Evolutionary conservation across 2,113 vertebrate species (phyloP), one percentile per base, ranked within the genome.

Genomic region (Saimiri boliviensis): DNA sequence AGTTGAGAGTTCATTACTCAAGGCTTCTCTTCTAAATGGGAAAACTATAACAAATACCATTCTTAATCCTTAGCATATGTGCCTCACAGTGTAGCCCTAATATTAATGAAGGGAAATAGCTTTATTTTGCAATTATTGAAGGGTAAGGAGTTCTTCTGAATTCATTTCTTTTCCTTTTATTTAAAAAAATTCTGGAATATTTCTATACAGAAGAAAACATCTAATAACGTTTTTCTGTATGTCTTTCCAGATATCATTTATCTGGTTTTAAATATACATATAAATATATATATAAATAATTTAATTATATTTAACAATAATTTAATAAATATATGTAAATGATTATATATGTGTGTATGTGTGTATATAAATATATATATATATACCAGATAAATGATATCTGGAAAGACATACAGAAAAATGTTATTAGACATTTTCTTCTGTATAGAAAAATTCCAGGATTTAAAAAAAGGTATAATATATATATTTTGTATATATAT

Each of bases 111-210:
- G 35, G 58, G 32, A 66, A 91, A 21, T 35, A 91, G 10, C 8
- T 94, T 71, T 89, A 76, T 85, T 88, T 91, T 58, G 68, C 35
- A 77, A 58, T 66, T 77, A 79, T 68, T 88, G 35, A 58, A 88
- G 37, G n/a, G 8, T 56, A 85, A 79, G 3, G 3, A 73, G 20
- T 79, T 93, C 79, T 93, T 52, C 27, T 89, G 10, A 84, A 81
- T 94, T 95, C 63, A 10, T 63, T 92, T 86, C 49, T 37, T 95
- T 96, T 83, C 12, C 9, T 32, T 70, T 60, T 63, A 60, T 63
- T 97, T 19, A 73, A 92, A 95, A 79, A n/a, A 52, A 56, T 12
- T 9, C 77, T 76, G 25, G 80, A 68, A 85, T 81, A 70, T 77
- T 94, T 8, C 37, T 58, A 25, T 32, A 25, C 40, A 63, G 35